Conservation (phyloP, 2,888 invertebrate genomes). For the Dascillus cervinus region DNA sequence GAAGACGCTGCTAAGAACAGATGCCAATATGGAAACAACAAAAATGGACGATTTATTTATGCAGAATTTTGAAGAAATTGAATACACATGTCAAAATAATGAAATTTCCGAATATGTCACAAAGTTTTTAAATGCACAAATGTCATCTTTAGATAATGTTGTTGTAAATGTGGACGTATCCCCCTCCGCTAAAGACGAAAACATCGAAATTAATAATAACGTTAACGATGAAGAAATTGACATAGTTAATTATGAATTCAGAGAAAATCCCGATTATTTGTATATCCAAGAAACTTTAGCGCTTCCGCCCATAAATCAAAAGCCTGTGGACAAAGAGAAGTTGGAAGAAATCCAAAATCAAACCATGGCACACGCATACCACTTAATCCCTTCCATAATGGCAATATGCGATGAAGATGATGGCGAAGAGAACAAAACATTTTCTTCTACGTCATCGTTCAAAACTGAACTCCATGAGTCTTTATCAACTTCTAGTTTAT, state of each 20-base stretch:
- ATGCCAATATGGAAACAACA: background rate
- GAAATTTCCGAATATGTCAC: no score
- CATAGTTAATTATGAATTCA: background rate
- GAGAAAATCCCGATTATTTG: slow-evolving; percentile 2
- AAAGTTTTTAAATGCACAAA: no score
- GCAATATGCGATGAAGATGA: slow-evolving; percentile 24
- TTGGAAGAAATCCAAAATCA: slow-evolving; percentile 14
- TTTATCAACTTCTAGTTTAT: background rate
- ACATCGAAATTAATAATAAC: background rate
- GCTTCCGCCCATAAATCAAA: slow-evolving; percentile 1
- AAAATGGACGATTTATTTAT: background rate
- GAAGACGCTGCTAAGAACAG: slow-evolving; percentile 23
- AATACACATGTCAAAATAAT: background rate
- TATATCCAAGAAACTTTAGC: slow-evolving; percentile 8
- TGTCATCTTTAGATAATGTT: no score
- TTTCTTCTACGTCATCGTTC: background rate
- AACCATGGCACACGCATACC: slow-evolving; percentile 29
- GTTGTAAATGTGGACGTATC: no score
- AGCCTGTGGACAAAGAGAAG: slow-evolving; percentile 1
- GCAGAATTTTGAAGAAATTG: background rate
- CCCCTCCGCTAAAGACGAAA: background rate
- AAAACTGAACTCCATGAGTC: background rate
- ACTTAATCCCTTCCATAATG: slow-evolving; percentile 26
- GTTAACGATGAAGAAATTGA: background rate
- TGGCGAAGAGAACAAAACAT: slow-evolving; percentile 8